These are phyloP conservation scores for Syrista parreyssii DNA, from an alignment of 2,888 invertebrate genomes.

Conservation along the genomic window DNA sequence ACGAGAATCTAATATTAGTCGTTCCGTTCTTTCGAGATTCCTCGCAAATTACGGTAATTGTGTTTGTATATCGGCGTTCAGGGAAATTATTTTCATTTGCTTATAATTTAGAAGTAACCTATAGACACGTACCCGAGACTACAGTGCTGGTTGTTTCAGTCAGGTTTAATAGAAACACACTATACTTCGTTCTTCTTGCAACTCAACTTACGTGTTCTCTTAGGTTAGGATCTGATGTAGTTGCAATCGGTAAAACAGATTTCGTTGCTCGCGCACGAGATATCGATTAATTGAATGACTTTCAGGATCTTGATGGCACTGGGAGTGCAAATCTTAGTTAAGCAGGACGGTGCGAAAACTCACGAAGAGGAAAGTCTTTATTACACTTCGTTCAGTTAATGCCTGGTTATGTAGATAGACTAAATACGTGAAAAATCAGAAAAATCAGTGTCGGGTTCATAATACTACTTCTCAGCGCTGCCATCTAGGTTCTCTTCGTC, in stretches of 20 bases:
- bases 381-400: no score
- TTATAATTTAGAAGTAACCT: not conserved
- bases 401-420: not conserved
- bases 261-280: no score
- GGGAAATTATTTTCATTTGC: not conserved
- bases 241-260: no score
- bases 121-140: not conserved
- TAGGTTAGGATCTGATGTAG: no score
- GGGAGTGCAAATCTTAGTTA: no score
- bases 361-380: no score
- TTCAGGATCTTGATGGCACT: no score
- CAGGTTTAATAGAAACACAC: not conserved
- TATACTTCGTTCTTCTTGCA: not conserved
- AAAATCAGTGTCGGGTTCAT: not conserved
- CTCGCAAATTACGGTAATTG: not conserved
- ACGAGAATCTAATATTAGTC: not conserved
- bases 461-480: not conserved
- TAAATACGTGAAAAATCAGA: not conserved
- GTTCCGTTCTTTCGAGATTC: not conserved
- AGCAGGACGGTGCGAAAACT: no score
- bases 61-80: not conserved
- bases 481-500: not conserved
- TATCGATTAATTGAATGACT: no score
- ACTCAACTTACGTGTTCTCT: no score
- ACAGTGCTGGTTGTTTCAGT: not conserved